phyloP scores from a whole-genome alignment of 2,888 invertebrate species.

The Orthosia gracilis region DNA sequence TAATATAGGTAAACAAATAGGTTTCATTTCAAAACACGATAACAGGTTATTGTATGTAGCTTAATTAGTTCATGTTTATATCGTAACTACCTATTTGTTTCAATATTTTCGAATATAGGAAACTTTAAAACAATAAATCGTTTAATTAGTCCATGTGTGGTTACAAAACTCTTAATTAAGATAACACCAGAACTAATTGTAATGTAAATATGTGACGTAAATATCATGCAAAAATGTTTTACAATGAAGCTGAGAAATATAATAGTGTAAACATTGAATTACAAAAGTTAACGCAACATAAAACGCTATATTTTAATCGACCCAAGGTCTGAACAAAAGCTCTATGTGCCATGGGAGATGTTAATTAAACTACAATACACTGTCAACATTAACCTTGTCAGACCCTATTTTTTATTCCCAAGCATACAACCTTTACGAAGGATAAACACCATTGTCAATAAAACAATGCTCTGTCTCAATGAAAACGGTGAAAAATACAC shows the following conservation, averaged over 20 bases:
- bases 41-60: conserved; percentile 22
- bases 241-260: conserved; percentile 6
- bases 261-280: conserved; percentile 35
- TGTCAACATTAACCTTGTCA: conserved; percentile 79
- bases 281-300: conserved; percentile 53
- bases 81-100: conserved; percentile 2
- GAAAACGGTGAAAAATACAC: conserved; percentile 60
- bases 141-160: conserved; percentile 44
- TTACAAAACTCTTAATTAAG: conserved; percentile 39
- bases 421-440: conserved; percentile 73
- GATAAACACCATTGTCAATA: conserved; percentile 72
- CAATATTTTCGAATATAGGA: conserved; percentile 42
- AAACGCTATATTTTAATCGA: conserved; percentile 45
- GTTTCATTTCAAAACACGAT: conserved; percentile 50
- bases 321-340: conserved; percentile 62
- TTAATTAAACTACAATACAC: conserved; percentile 79
- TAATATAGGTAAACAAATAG: conserved; percentile 45
- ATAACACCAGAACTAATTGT: conserved; percentile 22
- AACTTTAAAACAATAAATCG: conserved; percentile 20
- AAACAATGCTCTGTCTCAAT: conserved; percentile 70
- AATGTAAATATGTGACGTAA: conserved; percentile 11
- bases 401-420: conserved; percentile 77
- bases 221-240: conserved; percentile 8
- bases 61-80: conserved; percentile 48
- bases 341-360: conserved; percentile 66